phyloP scores from a whole-genome alignment of 2,888 invertebrate genomes.

The Troides helena region DNA sequence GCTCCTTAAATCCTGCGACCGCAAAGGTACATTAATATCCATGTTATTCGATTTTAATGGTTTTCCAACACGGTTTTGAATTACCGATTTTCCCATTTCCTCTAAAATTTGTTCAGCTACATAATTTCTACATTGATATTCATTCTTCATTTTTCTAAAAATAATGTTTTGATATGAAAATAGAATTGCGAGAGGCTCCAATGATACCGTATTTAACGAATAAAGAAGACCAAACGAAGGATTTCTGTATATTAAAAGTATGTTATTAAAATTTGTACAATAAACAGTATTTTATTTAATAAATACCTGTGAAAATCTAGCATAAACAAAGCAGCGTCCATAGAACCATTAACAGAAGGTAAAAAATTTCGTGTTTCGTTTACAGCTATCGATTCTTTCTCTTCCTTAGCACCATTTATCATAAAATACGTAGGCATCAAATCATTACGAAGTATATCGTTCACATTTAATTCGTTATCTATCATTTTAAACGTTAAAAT shows the following conservation, averaged over 20 bases:
- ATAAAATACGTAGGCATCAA: constrained; percentile 85
- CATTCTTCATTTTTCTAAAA: constrained; percentile 86
- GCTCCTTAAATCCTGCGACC: constrained; percentile 60
- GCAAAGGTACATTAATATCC: constrained; percentile 38
- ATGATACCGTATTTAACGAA: no score
- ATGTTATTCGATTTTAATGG: constrained; percentile 42
- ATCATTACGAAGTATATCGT: constrained; percentile 85
- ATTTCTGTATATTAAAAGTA: no score
- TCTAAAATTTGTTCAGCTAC: constrained; percentile 86
- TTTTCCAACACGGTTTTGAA: constrained; percentile 62
- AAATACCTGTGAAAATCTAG: constrained; percentile 85
- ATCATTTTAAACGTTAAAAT: constrained; percentile 42
- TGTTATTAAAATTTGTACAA: neutral
- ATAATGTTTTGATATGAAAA: neutral
- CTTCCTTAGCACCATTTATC: constrained; percentile 54
- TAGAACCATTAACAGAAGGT: constrained; percentile 77
- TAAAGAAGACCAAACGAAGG: no score
- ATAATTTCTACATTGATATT: constrained; percentile 87
- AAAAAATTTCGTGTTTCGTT: constrained; percentile 33
- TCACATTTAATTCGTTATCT: constrained; percentile 74
- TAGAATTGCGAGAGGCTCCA: no score
- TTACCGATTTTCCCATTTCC: constrained; percentile 76
- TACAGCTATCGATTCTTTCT: constrained; percentile 34
- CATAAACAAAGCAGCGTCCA: constrained; percentile 82
- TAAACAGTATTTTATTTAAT: neutral